A percentile compares a stretch with the other conserved stretches of the same genome.
Conservation (phyloP, 1,140 invertebrate genomes). For the Brachionus plicatilis region DNA sequence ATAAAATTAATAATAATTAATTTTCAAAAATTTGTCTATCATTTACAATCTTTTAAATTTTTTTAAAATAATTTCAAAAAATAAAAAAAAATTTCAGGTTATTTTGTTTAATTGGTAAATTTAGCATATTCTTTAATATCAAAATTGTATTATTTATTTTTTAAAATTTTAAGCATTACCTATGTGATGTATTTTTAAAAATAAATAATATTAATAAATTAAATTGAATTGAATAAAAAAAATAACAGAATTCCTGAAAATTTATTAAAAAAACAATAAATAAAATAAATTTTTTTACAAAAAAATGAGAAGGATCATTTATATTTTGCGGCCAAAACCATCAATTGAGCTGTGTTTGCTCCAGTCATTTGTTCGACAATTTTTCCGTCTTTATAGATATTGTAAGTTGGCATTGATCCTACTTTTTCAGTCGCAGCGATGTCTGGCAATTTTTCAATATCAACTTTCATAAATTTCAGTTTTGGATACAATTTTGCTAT, state of each 20-base stretch:
- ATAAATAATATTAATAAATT: not conserved
- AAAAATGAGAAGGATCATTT: not conserved
- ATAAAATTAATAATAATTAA: too few relatives aligned
- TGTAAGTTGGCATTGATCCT: slow-evolving; percentile 2
- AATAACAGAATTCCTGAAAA: not conserved
- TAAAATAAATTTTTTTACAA: not conserved
- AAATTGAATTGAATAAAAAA: not conserved
- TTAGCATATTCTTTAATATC: too few relatives aligned
- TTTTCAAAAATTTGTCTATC: too few relatives aligned
- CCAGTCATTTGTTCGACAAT: not conserved
- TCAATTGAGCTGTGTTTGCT: not conserved
- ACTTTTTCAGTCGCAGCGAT: not conserved
- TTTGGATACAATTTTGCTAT: not conserved
- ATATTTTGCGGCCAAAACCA: not conserved
- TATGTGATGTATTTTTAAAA: too few relatives aligned
- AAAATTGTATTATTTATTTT: too few relatives aligned
- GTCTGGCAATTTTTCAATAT: slow-evolving; percentile 7
- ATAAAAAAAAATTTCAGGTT: too few relatives aligned
- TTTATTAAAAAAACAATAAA: not conserved
- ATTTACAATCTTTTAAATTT: too few relatives aligned
- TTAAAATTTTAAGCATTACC: too few relatives aligned
- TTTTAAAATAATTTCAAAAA: too few relatives aligned
- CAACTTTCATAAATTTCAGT: slow-evolving; percentile 21
- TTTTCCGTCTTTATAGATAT: slow-evolving; percentile 4
- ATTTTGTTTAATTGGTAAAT: too few relatives aligned